Percentiles rank a stretch among this genome's conserved stretches.
Evolutionary conservation across 2,888 invertebrate species (phyloP).

Genomic region (Sialis lutaria): DNA sequence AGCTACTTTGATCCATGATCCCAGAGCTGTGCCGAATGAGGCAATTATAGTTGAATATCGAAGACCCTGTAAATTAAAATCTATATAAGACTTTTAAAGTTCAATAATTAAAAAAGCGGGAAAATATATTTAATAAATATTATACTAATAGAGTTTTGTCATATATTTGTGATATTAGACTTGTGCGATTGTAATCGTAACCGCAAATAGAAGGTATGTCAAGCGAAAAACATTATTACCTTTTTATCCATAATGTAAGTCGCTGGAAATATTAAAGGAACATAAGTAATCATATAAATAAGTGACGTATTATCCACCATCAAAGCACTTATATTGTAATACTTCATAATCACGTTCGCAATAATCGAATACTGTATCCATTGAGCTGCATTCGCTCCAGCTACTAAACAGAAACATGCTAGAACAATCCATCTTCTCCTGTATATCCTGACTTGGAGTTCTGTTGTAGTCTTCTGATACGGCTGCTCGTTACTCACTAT

Average conservation of each 20-base stretch:
- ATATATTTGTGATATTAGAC: no score
- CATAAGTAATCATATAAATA: constrained; percentile 94
- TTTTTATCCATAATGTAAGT: constrained; percentile 89
- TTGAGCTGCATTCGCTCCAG: constrained; percentile 84
- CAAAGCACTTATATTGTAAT: constrained; percentile 53
- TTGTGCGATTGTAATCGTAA: no score
- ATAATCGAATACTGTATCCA: constrained; percentile 97
- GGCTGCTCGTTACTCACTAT: not conserved
- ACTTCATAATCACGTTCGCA: constrained; percentile 60
- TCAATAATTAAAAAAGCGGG: no score
- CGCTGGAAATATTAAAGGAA: constrained; percentile 92
- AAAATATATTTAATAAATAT: no score
- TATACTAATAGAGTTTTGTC: no score
- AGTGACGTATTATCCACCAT: constrained; percentile 93
- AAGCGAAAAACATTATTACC: constrained; percentile 38
- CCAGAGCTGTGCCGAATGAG: constrained; percentile 35
- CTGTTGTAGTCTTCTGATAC: not conserved
- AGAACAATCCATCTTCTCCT: constrained; percentile 72
- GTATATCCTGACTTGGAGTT: constrained; percentile 31
- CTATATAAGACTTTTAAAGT: not conserved
- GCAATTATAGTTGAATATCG: constrained; percentile 31
- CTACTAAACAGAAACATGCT: constrained; percentile 71
- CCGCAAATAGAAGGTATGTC: no score
- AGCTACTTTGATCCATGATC: constrained; percentile 40
- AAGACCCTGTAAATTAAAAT: constrained; percentile 29